Conservation (phyloP, 2,797 vertebrate genomes). For the Spinibarbus caldwelli region DNA sequence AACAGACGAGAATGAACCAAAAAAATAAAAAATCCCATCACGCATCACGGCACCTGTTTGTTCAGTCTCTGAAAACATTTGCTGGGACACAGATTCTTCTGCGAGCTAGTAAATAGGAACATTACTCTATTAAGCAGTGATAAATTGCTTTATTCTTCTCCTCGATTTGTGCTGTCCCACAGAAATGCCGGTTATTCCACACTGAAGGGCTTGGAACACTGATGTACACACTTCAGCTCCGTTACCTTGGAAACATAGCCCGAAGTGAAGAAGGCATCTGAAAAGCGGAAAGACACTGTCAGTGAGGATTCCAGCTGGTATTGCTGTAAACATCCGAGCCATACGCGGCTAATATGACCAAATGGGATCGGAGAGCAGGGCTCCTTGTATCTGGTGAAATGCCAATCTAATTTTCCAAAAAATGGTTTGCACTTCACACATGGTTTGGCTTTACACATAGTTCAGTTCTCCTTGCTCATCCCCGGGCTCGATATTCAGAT, state of each 20-base stretch:
- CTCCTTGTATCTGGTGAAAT: slow-evolving; percentile 31
- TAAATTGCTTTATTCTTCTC: slow-evolving; percentile 42
- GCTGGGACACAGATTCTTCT: slow-evolving; percentile 30
- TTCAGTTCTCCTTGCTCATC: background rate
- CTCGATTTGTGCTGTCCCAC: slow-evolving; percentile 28
- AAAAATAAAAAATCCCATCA: slow-evolving; percentile 15
- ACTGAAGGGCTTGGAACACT: slow-evolving; percentile 22
- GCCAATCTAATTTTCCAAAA: slow-evolving; percentile 30
- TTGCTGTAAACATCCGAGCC: slow-evolving; percentile 44
- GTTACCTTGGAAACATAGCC: slow-evolving; percentile 60
- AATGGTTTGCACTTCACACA: background rate
- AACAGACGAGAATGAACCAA: background rate
- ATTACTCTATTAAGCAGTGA: slow-evolving; percentile 42
- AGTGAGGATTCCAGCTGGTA: slow-evolving; percentile 36
- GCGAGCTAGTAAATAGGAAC: slow-evolving; percentile 16
- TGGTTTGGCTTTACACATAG: background rate
- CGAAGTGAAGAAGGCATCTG: slow-evolving; percentile 16
- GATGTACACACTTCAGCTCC: slow-evolving; percentile 47
- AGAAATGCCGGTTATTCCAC: slow-evolving; percentile 30
- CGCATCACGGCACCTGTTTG: slow-evolving; percentile 37
- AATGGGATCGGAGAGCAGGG: slow-evolving; percentile 39
- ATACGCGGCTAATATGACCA: slow-evolving; percentile 41
- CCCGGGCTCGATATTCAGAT: background rate
- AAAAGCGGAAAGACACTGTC: slow-evolving; percentile 26
- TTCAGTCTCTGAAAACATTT: slow-evolving; percentile 41